Evolutionary conservation across 2,113 vertebrate species (phyloP), one percentile per base, ranked within the genome.

Genomic region (Mus pahari): DNA sequence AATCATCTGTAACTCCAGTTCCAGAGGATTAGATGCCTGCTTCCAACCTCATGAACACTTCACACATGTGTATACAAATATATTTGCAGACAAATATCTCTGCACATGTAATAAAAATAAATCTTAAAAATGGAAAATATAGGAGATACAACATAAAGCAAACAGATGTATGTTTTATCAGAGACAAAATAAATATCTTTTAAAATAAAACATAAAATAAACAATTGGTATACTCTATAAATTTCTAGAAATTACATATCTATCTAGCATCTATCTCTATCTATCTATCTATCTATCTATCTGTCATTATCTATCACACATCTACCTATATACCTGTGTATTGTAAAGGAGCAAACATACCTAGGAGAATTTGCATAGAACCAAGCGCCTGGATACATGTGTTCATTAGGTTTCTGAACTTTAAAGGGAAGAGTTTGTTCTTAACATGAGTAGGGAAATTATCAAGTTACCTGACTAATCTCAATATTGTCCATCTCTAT

Each of bases 181-280:
- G 39, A 64, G 1, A 3, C 24, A 58, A 83, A 83, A 45, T 70
- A 75, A 45, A 53, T 28, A 3, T 75, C 10, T 90, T 68, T 93
- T 66, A 31, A 82, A 89, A 48, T 74, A 88, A 39, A 24, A 48
- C 33, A 55, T 48, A 93, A 81, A 92, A 55, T 31, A 45, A 81
- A 13, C 5, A 71, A 73, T 50, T 31, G 9, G 62, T 50, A 68
- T 77, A 91, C 53, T 48, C 53, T 45, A n/a, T 79, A 90, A 84
- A 20, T 70, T 92, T 94, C 7, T 28, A 94, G 53, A 92, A 93
- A 70, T 39, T 86, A 64, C 66, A 75, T 60, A 42, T 53, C 22
- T 36, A 53, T 58, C 22, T 53, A 33, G n/a, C 11, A 64, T 64
- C 9, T 64, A 64, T 64, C 3, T 66, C 19, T 28, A 39, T 83